phyloP scores from a whole-genome alignment of 2,797 vertebrate genomes.

The Galaxias olidus region DNA sequence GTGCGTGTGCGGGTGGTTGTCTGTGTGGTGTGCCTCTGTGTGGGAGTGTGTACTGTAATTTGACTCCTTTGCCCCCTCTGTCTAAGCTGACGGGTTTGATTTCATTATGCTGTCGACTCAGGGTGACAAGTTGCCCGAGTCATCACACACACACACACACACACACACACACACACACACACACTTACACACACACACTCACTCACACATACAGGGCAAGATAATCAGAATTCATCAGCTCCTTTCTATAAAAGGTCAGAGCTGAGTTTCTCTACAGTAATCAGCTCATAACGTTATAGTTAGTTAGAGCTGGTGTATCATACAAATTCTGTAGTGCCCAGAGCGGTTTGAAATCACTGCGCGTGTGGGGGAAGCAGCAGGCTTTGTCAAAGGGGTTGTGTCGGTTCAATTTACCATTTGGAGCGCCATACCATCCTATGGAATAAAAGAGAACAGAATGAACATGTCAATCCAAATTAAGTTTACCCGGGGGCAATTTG shows the following conservation, averaged over 20 bases:
- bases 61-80: conserved; percentile 43
- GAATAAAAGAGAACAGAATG: no score
- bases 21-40: conserved; percentile 3
- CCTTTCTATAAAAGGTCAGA: conserved; percentile 44
- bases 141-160: conserved; percentile 5
- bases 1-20: conserved; percentile 13
- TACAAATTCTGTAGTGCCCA: no score
- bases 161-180: not conserved
- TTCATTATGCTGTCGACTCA: conserved; percentile 40
- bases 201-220: not conserved
- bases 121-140: conserved; percentile 28
- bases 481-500: no score
- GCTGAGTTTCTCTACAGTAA: conserved; percentile 44
- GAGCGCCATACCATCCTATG: no score
- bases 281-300: conserved; percentile 33
- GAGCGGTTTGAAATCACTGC: no score
- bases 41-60: conserved; percentile 9
- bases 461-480: no score
- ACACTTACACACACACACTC: not conserved
- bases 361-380: no score
- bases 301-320: no score
- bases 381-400: no score
- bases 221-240: conserved; percentile 40
- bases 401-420: no score
- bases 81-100: conserved; percentile 48